phyloP scores from a whole-genome alignment of 2,888 invertebrate species.

The Hedychridium roseum region DNA sequence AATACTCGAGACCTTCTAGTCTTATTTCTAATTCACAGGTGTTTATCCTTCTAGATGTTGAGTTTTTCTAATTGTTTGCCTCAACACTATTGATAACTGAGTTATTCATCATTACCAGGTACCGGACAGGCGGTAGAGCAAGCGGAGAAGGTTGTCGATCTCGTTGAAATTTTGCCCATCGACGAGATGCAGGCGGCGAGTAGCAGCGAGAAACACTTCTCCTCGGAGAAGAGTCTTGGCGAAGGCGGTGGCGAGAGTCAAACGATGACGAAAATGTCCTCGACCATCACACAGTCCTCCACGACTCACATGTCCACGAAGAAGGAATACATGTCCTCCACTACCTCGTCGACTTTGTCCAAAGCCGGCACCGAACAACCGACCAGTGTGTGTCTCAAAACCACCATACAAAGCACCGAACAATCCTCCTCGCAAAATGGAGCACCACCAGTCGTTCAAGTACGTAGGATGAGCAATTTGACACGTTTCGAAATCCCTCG shows the following conservation, averaged over 20 bases:
- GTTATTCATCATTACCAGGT: constrained; percentile 54
- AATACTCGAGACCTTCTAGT: too few species aligned
- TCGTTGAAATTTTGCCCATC: constrained; percentile 44
- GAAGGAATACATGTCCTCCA: constrained; percentile 56
- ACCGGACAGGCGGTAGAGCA: constrained; percentile 36
- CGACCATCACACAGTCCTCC: constrained; percentile 56
- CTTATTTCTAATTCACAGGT: too few species aligned
- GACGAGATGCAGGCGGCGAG: constrained; percentile 58
- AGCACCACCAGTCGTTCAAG: constrained; percentile 58
- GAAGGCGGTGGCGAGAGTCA: constrained; percentile 38
- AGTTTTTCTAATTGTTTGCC: too few species aligned
- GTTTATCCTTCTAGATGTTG: too few species aligned
- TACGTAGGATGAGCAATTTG: too few species aligned
- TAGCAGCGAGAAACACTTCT: constrained; percentile 60
- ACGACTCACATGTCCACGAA: constrained; percentile 55
- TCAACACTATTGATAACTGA: constrained; percentile 55
- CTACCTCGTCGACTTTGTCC: constrained; percentile 48
- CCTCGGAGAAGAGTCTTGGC: constrained; percentile 51
- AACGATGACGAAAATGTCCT: constrained; percentile 57
- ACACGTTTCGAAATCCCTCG: too few species aligned
- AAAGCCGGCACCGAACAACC: constrained; percentile 41
- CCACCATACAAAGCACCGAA: constrained; percentile 53
- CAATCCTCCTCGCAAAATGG: constrained; percentile 54
- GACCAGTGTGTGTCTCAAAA: constrained; percentile 50
- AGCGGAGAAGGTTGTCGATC: constrained; percentile 30